phyloP scores from a whole-genome alignment of 2,113 vertebrate species.

The Boulengeromyrus knoepffleri region DNA sequence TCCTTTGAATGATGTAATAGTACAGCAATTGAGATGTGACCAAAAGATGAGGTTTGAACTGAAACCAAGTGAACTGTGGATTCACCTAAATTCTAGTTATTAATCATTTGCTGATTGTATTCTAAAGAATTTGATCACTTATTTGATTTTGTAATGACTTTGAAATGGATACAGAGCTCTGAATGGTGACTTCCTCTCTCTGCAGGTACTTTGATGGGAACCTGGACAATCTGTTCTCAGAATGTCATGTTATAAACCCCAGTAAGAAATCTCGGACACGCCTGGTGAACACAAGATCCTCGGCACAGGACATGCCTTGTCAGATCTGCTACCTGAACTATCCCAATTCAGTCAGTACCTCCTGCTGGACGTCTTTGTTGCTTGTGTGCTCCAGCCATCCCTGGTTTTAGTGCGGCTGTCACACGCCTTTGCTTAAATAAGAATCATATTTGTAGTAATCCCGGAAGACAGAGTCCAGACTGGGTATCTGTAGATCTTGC shows the following conservation, averaged over 20 bases:
- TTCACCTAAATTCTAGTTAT: background rate
- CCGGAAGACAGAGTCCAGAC: background rate
- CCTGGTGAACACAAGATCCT: constrained; percentile 95
- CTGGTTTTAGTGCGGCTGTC: background rate
- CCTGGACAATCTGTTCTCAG: constrained; percentile 97
- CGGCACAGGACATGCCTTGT: constrained; percentile 97
- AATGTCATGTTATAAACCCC: constrained; percentile 99
- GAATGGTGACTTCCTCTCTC: constrained; percentile 4
- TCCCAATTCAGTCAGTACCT: constrained; percentile 87
- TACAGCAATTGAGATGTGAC: background rate
- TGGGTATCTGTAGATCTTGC: background rate
- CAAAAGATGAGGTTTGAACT: background rate
- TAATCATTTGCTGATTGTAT: background rate
- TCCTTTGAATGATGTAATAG: background rate
- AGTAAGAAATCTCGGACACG: constrained; percentile 96
- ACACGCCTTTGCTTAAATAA: background rate
- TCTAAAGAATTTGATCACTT: background rate
- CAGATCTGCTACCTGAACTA: constrained; percentile 99
- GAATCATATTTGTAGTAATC: background rate
- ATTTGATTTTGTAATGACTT: background rate
- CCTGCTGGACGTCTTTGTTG: background rate
- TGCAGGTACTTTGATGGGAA: constrained; percentile 98
- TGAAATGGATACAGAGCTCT: background rate
- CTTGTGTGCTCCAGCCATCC: background rate
- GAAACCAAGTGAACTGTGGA: background rate